phyloP scores from a whole-genome alignment of 1,140 invertebrate species.

The Lerema accius region DNA sequence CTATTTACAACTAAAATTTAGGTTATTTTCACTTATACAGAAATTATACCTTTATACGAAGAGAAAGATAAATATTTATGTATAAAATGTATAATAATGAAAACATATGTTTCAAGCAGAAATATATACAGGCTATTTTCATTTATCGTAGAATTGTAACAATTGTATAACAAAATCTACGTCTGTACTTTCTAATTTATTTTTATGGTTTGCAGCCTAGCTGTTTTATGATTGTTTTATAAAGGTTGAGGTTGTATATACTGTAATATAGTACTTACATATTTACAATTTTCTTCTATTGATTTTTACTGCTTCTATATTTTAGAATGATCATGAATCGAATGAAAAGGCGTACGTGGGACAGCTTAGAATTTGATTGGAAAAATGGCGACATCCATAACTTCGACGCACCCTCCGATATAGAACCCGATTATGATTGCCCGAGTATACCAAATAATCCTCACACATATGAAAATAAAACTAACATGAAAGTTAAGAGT shows the following conservation, averaged over 20 bases:
- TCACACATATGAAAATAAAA: slow-evolving; percentile 74
- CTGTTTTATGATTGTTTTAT: not conserved
- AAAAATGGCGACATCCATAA: slow-evolving; percentile 72
- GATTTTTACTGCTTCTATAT: slow-evolving; percentile 36
- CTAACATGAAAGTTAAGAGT: slow-evolving; percentile 53
- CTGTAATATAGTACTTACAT: too few species aligned
- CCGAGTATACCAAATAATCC: slow-evolving; percentile 80
- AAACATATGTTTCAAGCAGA: too few species aligned
- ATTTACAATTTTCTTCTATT: not conserved
- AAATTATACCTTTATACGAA: too few species aligned
- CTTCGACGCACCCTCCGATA: slow-evolving; percentile 75
- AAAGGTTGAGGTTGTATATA: not conserved
- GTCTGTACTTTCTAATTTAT: too few species aligned
- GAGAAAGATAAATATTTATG: too few species aligned
- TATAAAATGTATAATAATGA: too few species aligned
- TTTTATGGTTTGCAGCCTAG: too few species aligned
- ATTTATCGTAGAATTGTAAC: too few species aligned
- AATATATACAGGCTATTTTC: too few species aligned
- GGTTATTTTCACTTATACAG: too few species aligned
- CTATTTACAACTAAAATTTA: too few species aligned
- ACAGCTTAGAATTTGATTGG: slow-evolving; percentile 75
- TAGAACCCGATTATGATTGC: slow-evolving; percentile 79
- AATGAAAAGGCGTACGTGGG: slow-evolving; percentile 75
- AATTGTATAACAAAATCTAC: too few species aligned
- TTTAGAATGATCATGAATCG: slow-evolving; percentile 73